Conservation (phyloP, 2,888 invertebrate species). For the Bibio marci region DNA sequence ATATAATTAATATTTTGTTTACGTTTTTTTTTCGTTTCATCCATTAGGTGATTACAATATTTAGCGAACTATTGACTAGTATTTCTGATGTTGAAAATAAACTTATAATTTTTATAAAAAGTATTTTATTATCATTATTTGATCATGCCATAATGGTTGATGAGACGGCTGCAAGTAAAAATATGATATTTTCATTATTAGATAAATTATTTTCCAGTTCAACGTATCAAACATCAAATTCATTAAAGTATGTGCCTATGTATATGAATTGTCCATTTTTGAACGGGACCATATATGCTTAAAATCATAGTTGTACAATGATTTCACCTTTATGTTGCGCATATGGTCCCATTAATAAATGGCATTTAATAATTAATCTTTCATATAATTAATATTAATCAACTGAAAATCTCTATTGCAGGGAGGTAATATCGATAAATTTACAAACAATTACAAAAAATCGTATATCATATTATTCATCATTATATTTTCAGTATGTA, state of each 20-base stretch:
- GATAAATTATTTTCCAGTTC: constrained; percentile 14
- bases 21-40: neutral
- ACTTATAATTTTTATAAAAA: constrained; percentile 19
- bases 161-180: constrained; percentile 22
- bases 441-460: constrained; percentile 22
- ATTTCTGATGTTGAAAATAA: constrained; percentile 9
- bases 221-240: constrained; percentile 14
- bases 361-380: neutral
- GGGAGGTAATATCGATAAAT: constrained; percentile 15
- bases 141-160: constrained; percentile 28
- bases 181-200: constrained; percentile 18
- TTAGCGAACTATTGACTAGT: constrained; percentile 20
- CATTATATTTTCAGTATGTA: constrained; percentile 7
- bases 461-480: constrained; percentile 24
- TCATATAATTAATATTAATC: neutral
- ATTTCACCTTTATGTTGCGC: neutral
- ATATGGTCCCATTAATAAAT: neutral
- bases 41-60: constrained; percentile 16
- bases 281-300: neutral
- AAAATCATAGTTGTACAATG: neutral
- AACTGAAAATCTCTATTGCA: constrained; percentile 4
- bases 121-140: constrained; percentile 18
- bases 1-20: too few species aligned
- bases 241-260: constrained; percentile 13
- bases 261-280: too few species aligned